phyloP scores from a whole-genome alignment of 2,797 vertebrate genomes.

The Martes flavigula region DNA sequence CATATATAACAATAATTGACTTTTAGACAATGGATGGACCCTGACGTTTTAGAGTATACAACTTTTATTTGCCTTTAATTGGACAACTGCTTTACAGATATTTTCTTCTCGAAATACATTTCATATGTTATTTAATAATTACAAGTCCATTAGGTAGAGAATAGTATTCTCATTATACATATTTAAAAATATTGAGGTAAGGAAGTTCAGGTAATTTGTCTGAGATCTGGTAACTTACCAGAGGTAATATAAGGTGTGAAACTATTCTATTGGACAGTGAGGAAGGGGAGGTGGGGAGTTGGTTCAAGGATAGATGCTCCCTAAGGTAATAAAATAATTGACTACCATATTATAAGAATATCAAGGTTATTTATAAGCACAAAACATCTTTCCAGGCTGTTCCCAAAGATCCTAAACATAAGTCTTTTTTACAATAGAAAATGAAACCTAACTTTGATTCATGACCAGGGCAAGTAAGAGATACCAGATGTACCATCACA shows the following conservation, averaged over 20 bases:
- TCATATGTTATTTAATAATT: not conserved
- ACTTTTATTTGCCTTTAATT: constrained; percentile 32
- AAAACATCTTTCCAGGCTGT: not conserved
- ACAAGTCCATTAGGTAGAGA: not conserved
- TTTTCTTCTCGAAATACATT: not conserved
- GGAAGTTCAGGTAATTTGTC: not conserved
- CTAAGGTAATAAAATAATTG: not conserved
- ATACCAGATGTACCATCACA: not conserved
- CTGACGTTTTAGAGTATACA: not conserved
- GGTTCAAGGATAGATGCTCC: not conserved
- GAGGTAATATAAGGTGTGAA: not conserved
- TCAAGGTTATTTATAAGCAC: not conserved
- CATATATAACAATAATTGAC: not conserved
- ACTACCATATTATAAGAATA: not conserved
- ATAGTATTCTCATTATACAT: not conserved
- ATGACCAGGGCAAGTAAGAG: not conserved
- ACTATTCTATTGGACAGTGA: not conserved
- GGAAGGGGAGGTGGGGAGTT: rapidly evolving
- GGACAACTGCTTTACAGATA: not conserved
- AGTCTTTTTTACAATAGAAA: not conserved
- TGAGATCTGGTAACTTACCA: not conserved
- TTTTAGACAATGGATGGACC: not conserved
- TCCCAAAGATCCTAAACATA: not conserved
- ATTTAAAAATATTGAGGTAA: not conserved
- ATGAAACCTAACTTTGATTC: not conserved